Evolutionary conservation across 2,113 vertebrate genomes (phyloP).

Genomic region (Neotoma lepida): DNA sequence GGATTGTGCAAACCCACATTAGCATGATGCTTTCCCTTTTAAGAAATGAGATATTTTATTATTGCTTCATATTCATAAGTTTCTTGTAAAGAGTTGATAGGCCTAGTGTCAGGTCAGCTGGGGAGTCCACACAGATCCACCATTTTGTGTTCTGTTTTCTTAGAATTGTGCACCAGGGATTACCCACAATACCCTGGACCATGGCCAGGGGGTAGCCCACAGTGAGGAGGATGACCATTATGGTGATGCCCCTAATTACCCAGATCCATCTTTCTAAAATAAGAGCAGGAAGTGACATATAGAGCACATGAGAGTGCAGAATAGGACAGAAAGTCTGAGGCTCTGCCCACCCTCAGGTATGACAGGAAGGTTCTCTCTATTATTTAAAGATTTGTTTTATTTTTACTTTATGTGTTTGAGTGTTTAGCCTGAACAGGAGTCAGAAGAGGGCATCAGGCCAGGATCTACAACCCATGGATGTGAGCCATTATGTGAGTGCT

Average conservation of each 20-base stretch:
- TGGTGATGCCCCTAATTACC: not conserved
- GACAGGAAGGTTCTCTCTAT: not conserved
- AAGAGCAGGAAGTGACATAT: not conserved
- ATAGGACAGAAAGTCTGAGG: not conserved
- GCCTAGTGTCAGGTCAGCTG: not conserved
- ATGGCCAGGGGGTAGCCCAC: not conserved
- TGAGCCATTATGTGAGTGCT: not conserved
- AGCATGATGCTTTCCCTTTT: slow-evolving; percentile 33
- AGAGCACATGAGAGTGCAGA: too few relatives aligned
- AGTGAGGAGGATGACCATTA: not conserved
- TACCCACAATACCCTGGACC: not conserved
- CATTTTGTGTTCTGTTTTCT: not conserved
- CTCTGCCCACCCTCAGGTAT: not conserved
- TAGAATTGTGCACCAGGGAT: not conserved
- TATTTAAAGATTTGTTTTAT: not conserved
- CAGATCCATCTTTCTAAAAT: not conserved
- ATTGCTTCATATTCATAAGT: not conserved
- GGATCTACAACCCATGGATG: not conserved
- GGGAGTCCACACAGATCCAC: too few relatives aligned
- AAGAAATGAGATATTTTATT: not conserved
- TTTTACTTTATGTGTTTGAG: not conserved
- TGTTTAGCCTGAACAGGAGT: not conserved
- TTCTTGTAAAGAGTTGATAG: not conserved
- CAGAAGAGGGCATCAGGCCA: not conserved
- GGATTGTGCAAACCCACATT: slow-evolving; percentile 1